Evolutionary conservation across 2,888 invertebrate genomes (phyloP).

Genomic region (Brachypalpus laphriformis): DNA sequence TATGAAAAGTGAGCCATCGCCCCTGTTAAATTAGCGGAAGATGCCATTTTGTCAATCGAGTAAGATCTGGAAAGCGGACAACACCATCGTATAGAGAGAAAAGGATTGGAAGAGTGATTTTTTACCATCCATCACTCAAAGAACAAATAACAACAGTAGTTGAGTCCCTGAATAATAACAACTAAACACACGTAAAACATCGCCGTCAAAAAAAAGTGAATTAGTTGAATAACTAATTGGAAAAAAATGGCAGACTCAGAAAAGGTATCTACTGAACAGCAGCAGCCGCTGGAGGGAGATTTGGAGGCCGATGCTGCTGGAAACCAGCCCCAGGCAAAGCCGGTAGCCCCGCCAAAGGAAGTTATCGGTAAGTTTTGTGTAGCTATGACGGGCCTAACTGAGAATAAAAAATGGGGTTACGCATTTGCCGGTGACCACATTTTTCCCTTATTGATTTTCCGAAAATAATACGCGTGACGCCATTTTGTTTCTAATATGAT

Average conservation of each 20-base stretch:
- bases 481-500: slow-evolving; percentile 78
- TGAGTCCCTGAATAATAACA: slow-evolving; percentile 78
- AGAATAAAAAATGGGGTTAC: slow-evolving; percentile 63
- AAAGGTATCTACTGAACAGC: slow-evolving; percentile 84
- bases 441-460: slow-evolving; percentile 76
- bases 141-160: slow-evolving; percentile 87
- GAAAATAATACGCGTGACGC: slow-evolving; percentile 80
- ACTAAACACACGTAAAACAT: slow-evolving; percentile 73
- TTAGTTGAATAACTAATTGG: slow-evolving; percentile 57
- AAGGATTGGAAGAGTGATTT: slow-evolving; percentile 89
- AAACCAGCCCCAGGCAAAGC: slow-evolving; percentile 79
- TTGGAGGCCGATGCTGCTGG: slow-evolving; percentile 65
- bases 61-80: slow-evolving; percentile 85
- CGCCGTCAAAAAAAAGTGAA: slow-evolving; percentile 48
- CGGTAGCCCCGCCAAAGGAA: slow-evolving; percentile 87
- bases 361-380: slow-evolving; percentile 90
- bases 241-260: slow-evolving; percentile 95
- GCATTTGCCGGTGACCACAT: slow-evolving; percentile 74
- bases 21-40: slow-evolving; percentile 75
- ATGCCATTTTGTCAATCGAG: slow-evolving; percentile 80
- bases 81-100: slow-evolving; percentile 85
- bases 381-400: no score
- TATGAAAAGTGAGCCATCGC: slow-evolving; percentile 24
- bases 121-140: slow-evolving; percentile 84
- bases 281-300: slow-evolving; percentile 79